Conservation (phyloP, 2,113 vertebrate genomes). For the Genyomyrus donnyi region DNA sequence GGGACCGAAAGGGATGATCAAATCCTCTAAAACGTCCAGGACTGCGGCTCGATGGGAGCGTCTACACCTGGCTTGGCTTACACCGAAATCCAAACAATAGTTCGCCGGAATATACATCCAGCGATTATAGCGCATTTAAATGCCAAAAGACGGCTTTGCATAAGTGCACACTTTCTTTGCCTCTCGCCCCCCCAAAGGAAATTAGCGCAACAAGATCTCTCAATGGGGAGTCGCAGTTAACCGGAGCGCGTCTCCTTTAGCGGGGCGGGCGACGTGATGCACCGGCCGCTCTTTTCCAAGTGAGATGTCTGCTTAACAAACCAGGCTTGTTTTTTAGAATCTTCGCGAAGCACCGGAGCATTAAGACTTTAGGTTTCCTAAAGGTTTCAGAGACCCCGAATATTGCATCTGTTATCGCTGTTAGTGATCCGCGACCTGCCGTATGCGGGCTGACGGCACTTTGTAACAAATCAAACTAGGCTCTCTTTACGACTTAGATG, state of each 20-base stretch:
- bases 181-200: background rate
- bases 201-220: conserved; percentile 18
- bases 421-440: background rate
- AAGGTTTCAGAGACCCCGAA: background rate
- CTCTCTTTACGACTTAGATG: background rate
- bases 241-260: background rate
- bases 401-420: background rate
- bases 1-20: background rate
- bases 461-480: background rate
- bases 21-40: background rate
- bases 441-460: background rate
- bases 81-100: background rate
- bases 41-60: background rate
- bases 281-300: background rate
- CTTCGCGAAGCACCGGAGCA: background rate
- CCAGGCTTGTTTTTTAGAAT: background rate
- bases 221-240: conserved; percentile 9
- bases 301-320: conserved; percentile 10
- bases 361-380: background rate
- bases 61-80: background rate
- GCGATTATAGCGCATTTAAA: background rate
- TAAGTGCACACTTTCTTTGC: background rate
- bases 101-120: background rate
- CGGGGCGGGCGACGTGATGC: background rate
- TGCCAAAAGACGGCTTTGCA: background rate